Base-by-base conservation (phyloP, 92 coral and sea anemone genomes). In the Heliopora coerulea region DNA sequence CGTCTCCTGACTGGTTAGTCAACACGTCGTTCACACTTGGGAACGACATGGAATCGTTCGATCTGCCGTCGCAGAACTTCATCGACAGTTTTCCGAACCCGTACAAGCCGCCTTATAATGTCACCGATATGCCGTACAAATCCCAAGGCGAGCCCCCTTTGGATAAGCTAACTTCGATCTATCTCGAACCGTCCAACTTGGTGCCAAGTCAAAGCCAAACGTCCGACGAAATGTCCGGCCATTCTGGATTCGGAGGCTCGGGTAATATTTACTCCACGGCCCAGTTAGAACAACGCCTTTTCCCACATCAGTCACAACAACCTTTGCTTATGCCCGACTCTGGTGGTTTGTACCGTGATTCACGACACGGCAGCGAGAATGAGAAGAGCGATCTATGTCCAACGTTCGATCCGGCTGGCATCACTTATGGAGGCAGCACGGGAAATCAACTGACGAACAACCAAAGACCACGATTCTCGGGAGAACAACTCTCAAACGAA, bases 11-110 rank as follows among this genome's bases (percentile, higher is more conserved):
- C 40, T 44, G 26, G 21, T 35, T 39, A 44, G 37, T 46, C 32
- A 35, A 26, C n/a, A 37, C 10, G 14, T 67, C 20, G 58, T 28
- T 26, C 8, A 10, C 74, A 41, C 30, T 56, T 48, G 20, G 48
- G 58, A 17, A 37, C 34, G 49, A 34, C 70, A 70, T 70, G 77
- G 77, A 70, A 50, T 27, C 77, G 37, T 70, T 70, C 54, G 77
- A 70, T 54, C 50, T 70, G 26, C 77, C 77, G 12, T 54, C 77
- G 34, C 11, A 25, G 23, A 26, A 34, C 34, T 67, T 70, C 17
- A 70, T 70, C 62, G 77, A 70, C 6, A 56, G 44, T 50, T 23
- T 70, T 9, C 27, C 62, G 62, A 70, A 70, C 25, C 34, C 63
- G 18, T 70, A 70, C 77, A 70, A 70, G 41, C 48, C 62, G 24